A percentile compares a stretch with the other conserved stretches of the same genome.
Evolutionary conservation across 2,888 invertebrate species (phyloP).

Genomic region (Drosophila paramelanica): DNA sequence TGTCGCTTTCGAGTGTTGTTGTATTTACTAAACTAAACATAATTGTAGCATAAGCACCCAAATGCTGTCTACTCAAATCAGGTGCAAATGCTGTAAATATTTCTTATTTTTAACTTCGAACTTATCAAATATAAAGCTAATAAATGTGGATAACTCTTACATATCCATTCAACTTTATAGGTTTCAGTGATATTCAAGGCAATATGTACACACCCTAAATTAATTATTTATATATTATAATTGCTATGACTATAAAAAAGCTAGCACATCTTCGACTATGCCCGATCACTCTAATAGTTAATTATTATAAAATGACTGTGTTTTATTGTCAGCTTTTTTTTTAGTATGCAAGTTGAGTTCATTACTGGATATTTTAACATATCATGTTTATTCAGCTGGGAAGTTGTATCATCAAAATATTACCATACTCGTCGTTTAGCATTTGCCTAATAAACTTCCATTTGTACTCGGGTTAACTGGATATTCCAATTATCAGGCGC

Average conservation of each 20-base stretch:
- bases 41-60: slow-evolving; percentile 27
- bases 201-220: no score
- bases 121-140: no score
- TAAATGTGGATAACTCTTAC: no score
- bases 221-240: not conserved
- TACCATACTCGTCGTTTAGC: slow-evolving; percentile 17
- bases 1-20: slow-evolving; percentile 28
- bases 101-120: no score
- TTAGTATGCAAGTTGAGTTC: not conserved
- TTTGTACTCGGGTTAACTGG: slow-evolving; percentile 20
- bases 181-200: no score
- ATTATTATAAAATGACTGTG: not conserved
- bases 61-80: not conserved
- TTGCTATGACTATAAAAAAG: not conserved
- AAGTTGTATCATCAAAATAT: slow-evolving; percentile 17
- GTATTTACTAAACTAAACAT: slow-evolving; percentile 24
- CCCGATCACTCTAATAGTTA: not conserved
- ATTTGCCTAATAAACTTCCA: slow-evolving; percentile 17
- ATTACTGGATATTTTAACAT: slow-evolving; percentile 4
- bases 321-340: not conserved
- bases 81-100: not conserved
- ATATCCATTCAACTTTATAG: no score
- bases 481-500: slow-evolving; percentile 4
- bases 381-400: slow-evolving; percentile 26
- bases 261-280: not conserved